phyloP scores from a whole-genome alignment of 2,888 invertebrate genomes.

The Hydrotaea diabolus region DNA sequence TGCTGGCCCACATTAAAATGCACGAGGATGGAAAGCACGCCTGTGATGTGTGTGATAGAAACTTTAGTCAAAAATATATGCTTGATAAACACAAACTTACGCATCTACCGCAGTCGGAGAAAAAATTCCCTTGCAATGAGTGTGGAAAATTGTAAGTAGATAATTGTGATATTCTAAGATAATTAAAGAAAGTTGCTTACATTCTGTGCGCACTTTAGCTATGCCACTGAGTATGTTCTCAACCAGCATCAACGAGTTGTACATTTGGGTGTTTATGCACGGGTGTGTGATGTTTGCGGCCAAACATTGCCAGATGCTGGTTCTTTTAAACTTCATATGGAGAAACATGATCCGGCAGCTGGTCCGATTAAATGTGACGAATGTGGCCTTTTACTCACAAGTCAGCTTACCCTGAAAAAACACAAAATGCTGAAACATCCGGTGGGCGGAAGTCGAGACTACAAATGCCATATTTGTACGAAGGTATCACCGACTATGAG shows the following conservation, averaged over 20 bases:
- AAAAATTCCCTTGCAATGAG: conserved; percentile 73
- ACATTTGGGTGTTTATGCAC: neutral
- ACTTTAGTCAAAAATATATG: conserved; percentile 72
- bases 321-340: conserved; percentile 74
- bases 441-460: conserved; percentile 72
- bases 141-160: conserved; percentile 71
- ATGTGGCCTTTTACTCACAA: conserved; percentile 73
- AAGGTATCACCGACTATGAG: conserved; percentile 75
- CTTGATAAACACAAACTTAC: conserved; percentile 75
- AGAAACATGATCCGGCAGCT: conserved; percentile 75
- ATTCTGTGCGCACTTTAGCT: neutral
- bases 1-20: conserved; percentile 73
- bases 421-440: conserved; percentile 77
- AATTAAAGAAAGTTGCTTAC: neutral
- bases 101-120: conserved; percentile 77
- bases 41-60: conserved; percentile 76
- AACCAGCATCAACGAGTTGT: neutral
- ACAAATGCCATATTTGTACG: conserved; percentile 73
- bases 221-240: neutral
- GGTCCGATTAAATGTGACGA: conserved; percentile 73
- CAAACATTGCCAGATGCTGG: conserved; percentile 74
- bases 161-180: neutral
- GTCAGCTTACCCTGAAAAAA: conserved; percentile 75
- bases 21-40: conserved; percentile 74
- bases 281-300: conserved; percentile 77